phyloP scores from a whole-genome alignment of 1,140 invertebrate genomes.

The Galendromus occidentalis region DNA sequence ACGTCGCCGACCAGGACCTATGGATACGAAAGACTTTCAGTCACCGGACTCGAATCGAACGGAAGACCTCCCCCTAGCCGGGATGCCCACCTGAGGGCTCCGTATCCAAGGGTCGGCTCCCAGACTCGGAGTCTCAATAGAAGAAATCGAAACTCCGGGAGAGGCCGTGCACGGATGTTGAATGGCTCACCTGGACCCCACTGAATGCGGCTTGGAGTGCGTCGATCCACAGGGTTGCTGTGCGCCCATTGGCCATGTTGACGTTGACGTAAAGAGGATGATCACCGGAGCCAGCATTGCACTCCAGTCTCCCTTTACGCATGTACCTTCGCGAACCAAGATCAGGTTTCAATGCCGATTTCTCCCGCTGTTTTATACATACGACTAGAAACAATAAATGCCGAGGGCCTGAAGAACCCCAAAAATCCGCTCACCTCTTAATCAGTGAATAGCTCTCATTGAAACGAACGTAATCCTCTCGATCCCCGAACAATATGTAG shows the following conservation, averaged over 20 bases:
- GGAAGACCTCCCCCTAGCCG: too few species aligned
- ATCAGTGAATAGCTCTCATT: conserved; percentile 39
- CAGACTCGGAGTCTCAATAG: conserved; percentile 9
- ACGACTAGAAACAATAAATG: too few species aligned
- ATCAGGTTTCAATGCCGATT: too few species aligned
- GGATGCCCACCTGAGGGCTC: too few species aligned
- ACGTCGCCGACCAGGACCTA: conserved; percentile 41
- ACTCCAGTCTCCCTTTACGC: conserved; percentile 29
- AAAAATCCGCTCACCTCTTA: conserved; percentile 30
- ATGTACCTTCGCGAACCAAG: neutral
- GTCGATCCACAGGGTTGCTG: conserved; percentile 45
- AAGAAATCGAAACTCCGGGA: conserved; percentile 14
- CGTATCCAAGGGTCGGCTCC: too few species aligned
- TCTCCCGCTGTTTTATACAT: conserved; percentile 3
- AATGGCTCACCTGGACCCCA: conserved; percentile 40
- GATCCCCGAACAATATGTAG: conserved; percentile 43
- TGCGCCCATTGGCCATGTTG: conserved; percentile 42
- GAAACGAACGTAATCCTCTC: conserved; percentile 38
- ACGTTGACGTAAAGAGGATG: conserved; percentile 50
- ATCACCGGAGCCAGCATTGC: conserved; percentile 38
- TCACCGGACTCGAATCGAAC: too few species aligned
- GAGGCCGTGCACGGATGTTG: conserved; percentile 3
- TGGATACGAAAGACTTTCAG: conserved; percentile 12
- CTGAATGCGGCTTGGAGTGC: conserved; percentile 43
- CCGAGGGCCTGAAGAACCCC: too few species aligned